A percentile compares a stretch with the other conserved stretches of the same genome.
Conservation (phyloP, 1,140 invertebrate species). For the Idris sp. region DNA sequence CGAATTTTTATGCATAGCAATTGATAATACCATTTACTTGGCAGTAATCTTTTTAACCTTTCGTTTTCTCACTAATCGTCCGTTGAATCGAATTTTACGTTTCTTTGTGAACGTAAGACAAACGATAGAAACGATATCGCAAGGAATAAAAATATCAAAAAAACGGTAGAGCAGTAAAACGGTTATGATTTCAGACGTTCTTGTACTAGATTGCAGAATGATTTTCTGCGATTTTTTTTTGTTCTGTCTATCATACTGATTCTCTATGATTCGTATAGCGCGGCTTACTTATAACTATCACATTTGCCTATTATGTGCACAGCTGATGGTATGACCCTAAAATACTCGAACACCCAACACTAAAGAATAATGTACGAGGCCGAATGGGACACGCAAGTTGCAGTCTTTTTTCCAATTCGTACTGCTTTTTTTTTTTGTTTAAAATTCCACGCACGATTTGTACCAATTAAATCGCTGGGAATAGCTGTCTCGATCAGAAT, state of each 20-base stretch:
- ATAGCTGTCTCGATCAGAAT: slow-evolving; percentile 12
- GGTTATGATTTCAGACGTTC: slow-evolving; percentile 50
- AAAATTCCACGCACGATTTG: slow-evolving; percentile 1
- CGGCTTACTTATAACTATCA: slow-evolving; percentile 52
- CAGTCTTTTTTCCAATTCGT: slow-evolving; percentile 2
- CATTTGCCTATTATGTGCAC: slow-evolving; percentile 70
- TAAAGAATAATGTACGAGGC: slow-evolving; percentile 46
- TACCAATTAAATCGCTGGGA: slow-evolving; percentile 6
- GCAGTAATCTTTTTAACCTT: no score
- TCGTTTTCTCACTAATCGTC: neutral
- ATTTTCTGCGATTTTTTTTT: slow-evolving; percentile 49
- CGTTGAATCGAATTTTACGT: slow-evolving; percentile 45
- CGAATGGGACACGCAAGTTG: slow-evolving; percentile 5
- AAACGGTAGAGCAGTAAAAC: slow-evolving; percentile 44
- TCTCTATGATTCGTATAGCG: slow-evolving; percentile 29
- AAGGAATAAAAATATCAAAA: slow-evolving; percentile 54
- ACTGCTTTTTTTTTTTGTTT: neutral
- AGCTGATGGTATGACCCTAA: slow-evolving; percentile 75
- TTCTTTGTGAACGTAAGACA: slow-evolving; percentile 36
- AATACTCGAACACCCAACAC: slow-evolving; percentile 58
- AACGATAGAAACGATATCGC: slow-evolving; percentile 51
- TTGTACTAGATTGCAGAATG: slow-evolving; percentile 32
- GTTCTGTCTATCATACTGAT: neutral
- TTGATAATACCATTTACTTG: slow-evolving; percentile 33
- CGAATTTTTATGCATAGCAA: slow-evolving; percentile 47